These are phyloP conservation scores for Neostethus bicornis DNA, from an alignment of 2,797 vertebrate genomes.

Conservation along the genomic window DNA sequence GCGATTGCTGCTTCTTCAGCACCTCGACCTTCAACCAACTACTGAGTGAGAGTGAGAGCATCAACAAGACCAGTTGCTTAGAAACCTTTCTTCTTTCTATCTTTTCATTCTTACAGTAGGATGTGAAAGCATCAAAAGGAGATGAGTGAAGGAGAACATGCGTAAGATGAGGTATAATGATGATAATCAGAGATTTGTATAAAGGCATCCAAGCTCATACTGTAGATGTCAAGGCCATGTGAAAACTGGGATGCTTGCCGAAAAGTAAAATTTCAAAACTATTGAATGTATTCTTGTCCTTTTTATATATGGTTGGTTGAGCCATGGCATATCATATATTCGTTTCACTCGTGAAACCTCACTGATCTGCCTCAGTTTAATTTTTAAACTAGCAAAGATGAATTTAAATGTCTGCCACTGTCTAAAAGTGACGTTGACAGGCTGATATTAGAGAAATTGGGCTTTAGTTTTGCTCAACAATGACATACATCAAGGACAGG, in stretches of 20 bases:
- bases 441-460: not conserved
- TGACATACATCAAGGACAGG: slow-evolving; percentile 15
- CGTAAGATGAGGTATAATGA: slow-evolving; percentile 12
- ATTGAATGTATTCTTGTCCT: not conserved
- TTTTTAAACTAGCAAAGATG: slow-evolving; percentile 8
- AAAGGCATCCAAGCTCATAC: no score
- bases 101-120: slow-evolving; percentile 33
- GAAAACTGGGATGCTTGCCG: not conserved
- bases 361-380: not conserved
- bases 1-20: slow-evolving; percentile 57
- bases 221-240: not conserved
- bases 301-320: not conserved
- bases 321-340: not conserved
- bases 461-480: slow-evolving; percentile 10
- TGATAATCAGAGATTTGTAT: slow-evolving; percentile 8
- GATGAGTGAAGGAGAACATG: slow-evolving; percentile 26
- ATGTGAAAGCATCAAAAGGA: slow-evolving; percentile 26
- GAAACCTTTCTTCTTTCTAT: slow-evolving; percentile 48
- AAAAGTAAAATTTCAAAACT: not conserved
- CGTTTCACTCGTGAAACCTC: slow-evolving; percentile 9
- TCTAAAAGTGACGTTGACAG: slow-evolving; percentile 7
- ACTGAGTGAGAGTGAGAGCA: slow-evolving; percentile 51
- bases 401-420: not conserved
- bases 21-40: slow-evolving; percentile 64
- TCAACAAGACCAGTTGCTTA: slow-evolving; percentile 67